Evolutionary conservation across 2,888 invertebrate species (phyloP).

Genomic region (Thysanoteuthis rhombus): DNA sequence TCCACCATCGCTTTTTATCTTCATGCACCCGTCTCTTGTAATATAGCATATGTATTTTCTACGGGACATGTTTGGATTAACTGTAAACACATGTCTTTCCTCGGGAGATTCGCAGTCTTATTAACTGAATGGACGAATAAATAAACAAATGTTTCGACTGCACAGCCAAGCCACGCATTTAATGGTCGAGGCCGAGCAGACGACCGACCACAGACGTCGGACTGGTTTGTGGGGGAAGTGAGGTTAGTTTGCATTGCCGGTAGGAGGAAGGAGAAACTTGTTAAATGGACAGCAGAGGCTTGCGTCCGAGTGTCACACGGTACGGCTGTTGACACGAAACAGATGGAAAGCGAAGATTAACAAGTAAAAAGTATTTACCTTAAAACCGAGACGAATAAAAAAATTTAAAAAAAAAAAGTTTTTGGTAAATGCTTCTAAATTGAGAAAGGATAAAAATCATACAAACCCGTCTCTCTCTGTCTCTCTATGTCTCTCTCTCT

Average conservation of each 20-base stretch:
- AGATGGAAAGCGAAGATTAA: neutral
- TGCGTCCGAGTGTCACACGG: neutral
- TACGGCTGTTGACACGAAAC: neutral
- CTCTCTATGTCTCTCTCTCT: no score
- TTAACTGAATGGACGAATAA: neutral
- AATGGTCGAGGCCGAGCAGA: neutral
- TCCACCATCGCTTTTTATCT: neutral
- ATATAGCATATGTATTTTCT: neutral
- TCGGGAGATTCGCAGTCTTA: neutral
- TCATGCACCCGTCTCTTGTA: neutral
- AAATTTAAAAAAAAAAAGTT: neutral
- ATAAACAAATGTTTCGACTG: neutral
- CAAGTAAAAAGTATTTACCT: neutral
- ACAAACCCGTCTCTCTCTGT: no score
- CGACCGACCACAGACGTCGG: neutral
- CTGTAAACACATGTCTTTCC: slow-evolving; percentile 12
- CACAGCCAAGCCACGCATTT: neutral
- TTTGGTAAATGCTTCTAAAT: no score
- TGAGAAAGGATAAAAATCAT: no score
- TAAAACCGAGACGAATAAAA: neutral
- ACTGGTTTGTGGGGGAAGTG: neutral
- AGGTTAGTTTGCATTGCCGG: neutral
- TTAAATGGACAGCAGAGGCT: neutral
- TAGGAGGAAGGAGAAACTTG: neutral
- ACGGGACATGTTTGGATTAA: neutral